Evolutionary conservation across 1,140 invertebrate genomes (phyloP), one percentile per base, ranked within the genome.

Genomic region (Varroa destructor): DNA sequence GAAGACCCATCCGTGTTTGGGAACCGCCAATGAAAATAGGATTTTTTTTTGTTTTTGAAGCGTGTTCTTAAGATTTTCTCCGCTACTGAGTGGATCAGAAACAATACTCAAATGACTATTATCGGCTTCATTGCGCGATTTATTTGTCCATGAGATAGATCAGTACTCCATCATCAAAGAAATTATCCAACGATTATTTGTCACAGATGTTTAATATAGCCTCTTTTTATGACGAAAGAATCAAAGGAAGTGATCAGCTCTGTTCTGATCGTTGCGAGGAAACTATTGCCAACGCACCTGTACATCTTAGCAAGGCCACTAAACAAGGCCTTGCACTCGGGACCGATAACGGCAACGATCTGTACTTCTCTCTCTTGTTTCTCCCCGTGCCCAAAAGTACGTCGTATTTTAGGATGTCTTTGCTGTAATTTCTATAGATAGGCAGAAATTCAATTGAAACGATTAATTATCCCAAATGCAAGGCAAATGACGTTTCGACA

Each of bases 21-120:
- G 90, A 85, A 78, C 90, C 88, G 0, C 87, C 88, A 75, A 91
- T 89, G 46, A 92, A 89, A 12, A 92, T 89, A 72, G 82, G 82
- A 2, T 81, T 2, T 81, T 78, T 75, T 87, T 87, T 43, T 90
- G 76, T 74, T 87, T 85, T 76, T 84, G 79, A 74, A 90, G 81
- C 4, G 46, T 8, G 46, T 51, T 51, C 8, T 51, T 51, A 5
- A 51, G 46, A 8, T 8, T 8, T 5, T 51, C 46, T 51, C 46
- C 46, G 4, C 4, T 8, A 51, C 8, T 51, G 46, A 51, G 46
- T 3, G 46, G 4, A 51, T 5, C 46, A 3, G 46, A 5, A 3
- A 5, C 46, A 51, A 51, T 51, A 51, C 46, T 8, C 46, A 51
- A 8, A 3, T 51, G 4, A 8, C 46, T 51, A 8, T 51, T 5